Base-by-base conservation (phyloP, 2,113 vertebrate species). In the Corythoichthys haematopterus region DNA sequence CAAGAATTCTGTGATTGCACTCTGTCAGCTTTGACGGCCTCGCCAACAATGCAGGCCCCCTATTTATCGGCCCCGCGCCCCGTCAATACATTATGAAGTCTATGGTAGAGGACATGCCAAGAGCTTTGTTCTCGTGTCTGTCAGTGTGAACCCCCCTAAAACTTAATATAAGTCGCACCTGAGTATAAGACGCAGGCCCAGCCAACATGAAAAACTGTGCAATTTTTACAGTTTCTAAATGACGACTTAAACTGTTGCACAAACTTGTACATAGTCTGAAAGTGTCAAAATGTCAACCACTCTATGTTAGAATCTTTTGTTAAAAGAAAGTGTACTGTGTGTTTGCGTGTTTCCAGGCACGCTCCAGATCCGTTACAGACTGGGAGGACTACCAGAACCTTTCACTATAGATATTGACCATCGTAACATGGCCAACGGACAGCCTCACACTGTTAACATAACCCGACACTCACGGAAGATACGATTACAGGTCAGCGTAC, bases 361-460 rank as follows among this genome's bases (percentile, higher is more conserved):
- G 33, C 90, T 99, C 35, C 96, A 98, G 87, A 91, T 99, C 64
- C 93, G 93, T 3, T 98, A 98, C 90, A 94, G 88, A 75, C 91
- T 99, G 0, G 96, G 96, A 8, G 94, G 94, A 10, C 89, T 94
- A 38, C 79, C 83, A 66, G 94, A 98, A 50, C 94, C 97, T 0
- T 96, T 90, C 58, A 93, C 91, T 11, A 93, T 98, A 3, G 94
- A 95, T 0, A 73, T 95, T 0, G 93, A 96, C 57, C 93, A 95
- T 60, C 92, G 94, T n/a, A 98, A 95, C 88, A 68, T 98, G 92
- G 95, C 94, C 48, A 98, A 97, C 0, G 95, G 96, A 10, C 96
- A 98, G 66, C 97, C 97, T 0, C 97, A 99, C 79, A 93, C 90
- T 0, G 90, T 99, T 1, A 98, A 98, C 81, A 80, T 99, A 70